Evolutionary conservation across 2,888 invertebrate genomes (phyloP), one percentile per base, ranked within the genome.

Genomic region (Nineta flava): DNA sequence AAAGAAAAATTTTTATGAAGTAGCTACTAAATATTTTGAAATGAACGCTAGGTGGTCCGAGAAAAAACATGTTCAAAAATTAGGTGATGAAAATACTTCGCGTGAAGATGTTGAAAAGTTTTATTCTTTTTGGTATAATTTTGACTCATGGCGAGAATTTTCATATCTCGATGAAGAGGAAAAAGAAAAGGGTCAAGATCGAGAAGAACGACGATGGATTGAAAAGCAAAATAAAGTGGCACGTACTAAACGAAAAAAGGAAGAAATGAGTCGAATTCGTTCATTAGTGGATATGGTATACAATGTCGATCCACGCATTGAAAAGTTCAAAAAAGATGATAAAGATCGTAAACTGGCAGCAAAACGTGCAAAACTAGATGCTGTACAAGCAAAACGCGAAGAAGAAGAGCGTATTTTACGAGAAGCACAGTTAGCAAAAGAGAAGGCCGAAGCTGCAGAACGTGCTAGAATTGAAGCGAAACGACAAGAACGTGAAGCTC

Each of bases 131-230:
- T 99, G 99, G 99, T 96, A 88, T 66, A 85, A 92, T 60, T 99
- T 97, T 69, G 93, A 95, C 57, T 96, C 97, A 0, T 99, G 99
- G 99, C 77, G 99, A 53, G 99, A 99, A 65, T 99, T 87, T 69
- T 97, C 97, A 2, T 99, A 99, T 65, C 71, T 95, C 57, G 99
- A 99, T 64, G 96, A 97, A 68, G 97, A 99, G 65, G 97, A 97
- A 62, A 97, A 97, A 64, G 95, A 97, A 62, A 91, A 88, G 61
- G 97, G 96, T 1, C 91, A 94, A 64, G 95, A 88, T 66, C 81
- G 97, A 2, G 96, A 96, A 59, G 96, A 96, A 69, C 74, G 99
- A 44, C 78, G 93, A 54, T 97, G 94, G 87, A 97, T 99, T 62
- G 99, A 99, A 63, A 97, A 95, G 68, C 88, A 94, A 66, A 99